Percentiles rank a stretch among this genome's conserved stretches.
Evolutionary conservation across 2,113 vertebrate genomes (phyloP).

Genomic region (Dasypus novemcinctus): DNA sequence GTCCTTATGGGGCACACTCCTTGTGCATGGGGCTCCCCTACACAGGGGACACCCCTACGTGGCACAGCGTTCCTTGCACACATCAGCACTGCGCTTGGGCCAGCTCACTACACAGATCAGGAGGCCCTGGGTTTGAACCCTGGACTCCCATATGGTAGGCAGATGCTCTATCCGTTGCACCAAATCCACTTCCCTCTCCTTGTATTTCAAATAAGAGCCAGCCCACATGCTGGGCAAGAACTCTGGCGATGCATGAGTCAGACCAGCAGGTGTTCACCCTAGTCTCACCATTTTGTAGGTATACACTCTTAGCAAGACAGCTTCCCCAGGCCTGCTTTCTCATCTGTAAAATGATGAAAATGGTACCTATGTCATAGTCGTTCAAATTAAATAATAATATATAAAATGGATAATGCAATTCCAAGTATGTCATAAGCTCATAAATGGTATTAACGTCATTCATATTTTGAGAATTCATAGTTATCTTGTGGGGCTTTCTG

Average conservation of each 20-base stretch:
- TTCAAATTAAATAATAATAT: not conserved
- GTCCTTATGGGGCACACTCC: no score
- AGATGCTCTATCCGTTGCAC: no score
- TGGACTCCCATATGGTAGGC: no score
- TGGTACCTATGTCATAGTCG: not conserved
- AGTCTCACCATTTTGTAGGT: not conserved
- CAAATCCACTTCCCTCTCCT: no score
- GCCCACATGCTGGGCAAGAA: not conserved
- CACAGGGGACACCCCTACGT: no score
- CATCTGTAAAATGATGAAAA: not conserved
- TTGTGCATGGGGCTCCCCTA: no score
- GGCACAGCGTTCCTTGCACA: no score
- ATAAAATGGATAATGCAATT: not conserved
- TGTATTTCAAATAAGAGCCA: not conserved
- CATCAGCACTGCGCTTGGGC: no score
- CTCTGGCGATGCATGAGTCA: not conserved
- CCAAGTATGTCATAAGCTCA: not conserved
- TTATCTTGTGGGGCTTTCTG: not conserved
- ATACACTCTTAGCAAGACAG: no score
- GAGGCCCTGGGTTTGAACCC: no score
- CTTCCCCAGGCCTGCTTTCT: not conserved
- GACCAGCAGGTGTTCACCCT: not conserved
- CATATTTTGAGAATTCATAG: not conserved
- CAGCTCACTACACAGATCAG: no score
- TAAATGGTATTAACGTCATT: not conserved